Base-by-base conservation (phyloP, 2,797 vertebrate species). In the Nannoperca australis region DNA sequence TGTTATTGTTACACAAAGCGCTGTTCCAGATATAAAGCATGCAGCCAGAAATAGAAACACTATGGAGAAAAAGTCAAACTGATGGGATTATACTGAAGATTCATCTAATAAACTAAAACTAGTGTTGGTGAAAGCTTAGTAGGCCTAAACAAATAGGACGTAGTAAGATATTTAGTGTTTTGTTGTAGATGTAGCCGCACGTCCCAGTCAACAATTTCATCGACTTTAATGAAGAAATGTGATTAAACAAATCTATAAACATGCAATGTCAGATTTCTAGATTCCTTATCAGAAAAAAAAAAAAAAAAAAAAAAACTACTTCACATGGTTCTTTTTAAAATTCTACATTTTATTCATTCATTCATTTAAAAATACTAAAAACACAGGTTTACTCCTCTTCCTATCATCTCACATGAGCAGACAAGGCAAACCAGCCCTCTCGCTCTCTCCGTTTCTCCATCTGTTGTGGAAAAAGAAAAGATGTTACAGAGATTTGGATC, bases 361-460 rank as follows among this genome's bases (percentile, higher is more conserved):
- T 53, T 50, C 12, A 67, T 56, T 73, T 47, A 75, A 77, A 85
- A 77, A 79, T 67, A 69, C 0, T 5, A 53, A 78, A 56, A 68
- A 66, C 3, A 56, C 2, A 45, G 15, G 1, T 72, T 65, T 22
- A 6, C 34, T 32, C 5, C 13, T 75, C 27, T 49, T 76, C 18
- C 44, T 58, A 76, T 94, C 77, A 96, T 64, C 86, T 92, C 18
- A 96, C 5, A 0, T 97, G 96, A 64, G 93, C 82, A 12, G 96
- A 96, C 84, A 97, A 86, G 2, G 96, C 93, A 89, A 98, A 98
- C 96, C 97, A 98, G 15, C 96, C 96, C 44, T 94, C 96, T 90
- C 92, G 60, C n/a, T 58, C 95, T 65, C 91, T 96, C 55, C 88
- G 91, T 82, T 92, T 95, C 66, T 95, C 95, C 76, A 74, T 87